Evolutionary conservation across 2,797 vertebrate species (phyloP), one percentile per base, ranked within the genome.

Genomic region (Botia kubotai): DNA sequence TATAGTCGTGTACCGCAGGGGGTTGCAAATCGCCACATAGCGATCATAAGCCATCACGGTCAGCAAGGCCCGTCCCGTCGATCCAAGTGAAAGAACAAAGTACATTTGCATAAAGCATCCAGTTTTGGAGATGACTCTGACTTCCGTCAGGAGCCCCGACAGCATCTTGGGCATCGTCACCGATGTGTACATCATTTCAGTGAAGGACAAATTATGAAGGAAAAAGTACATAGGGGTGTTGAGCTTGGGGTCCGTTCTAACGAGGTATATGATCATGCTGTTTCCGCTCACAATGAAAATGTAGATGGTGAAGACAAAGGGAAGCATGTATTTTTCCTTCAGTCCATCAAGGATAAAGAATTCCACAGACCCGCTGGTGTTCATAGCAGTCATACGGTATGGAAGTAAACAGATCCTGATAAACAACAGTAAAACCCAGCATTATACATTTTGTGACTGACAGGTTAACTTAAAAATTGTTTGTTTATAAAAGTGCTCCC

Each of bases 11-110:
- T 92, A 93, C 1, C 66, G 63, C 71, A 94, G 82, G 12, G 90
- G 89, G 67, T 87, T 85, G 72, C 82, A 83, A 48, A 92, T 90
- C 43, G 90, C 91, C 66, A 91, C 0, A 0, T 92, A 94, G 17
- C 90, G 69, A 36, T 95, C 95, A 4, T 90, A 94, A 0, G 94
- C 93, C 94, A 93, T 87, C 1, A 87, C 77, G 0, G 89, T 90
- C 29, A 93, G 78, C 66, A 89, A 16, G 0, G 82, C 75, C 0
- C 83, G 87, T 6, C 84, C 87, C 0, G 87, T 92, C 7, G 89
- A 83, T 1, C 66, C 82, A 12, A 89, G 81, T 4, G 90, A 89
- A 2, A 88, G 85, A 69, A 91, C 89, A 74, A 91, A 87, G 58
- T 88, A 88, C 90, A 91, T 92, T 79, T 91, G 90, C 12, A 89